Conservation (phyloP, 2,888 invertebrate species). For the Hyposoter didymator region DNA sequence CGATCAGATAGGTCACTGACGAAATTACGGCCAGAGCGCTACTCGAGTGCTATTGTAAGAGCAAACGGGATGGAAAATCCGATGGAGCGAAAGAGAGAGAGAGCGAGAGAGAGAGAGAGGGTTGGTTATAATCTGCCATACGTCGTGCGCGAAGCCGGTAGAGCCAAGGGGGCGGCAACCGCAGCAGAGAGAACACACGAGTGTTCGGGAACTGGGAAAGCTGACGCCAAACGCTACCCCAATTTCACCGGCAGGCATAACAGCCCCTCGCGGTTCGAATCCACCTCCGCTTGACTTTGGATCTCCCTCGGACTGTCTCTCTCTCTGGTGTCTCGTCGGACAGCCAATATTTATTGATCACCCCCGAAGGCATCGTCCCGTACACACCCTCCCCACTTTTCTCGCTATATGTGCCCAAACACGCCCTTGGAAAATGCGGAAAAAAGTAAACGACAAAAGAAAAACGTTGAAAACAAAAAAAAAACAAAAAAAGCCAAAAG, state of each 20-base stretch:
- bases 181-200: slow-evolving; percentile 77
- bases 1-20: slow-evolving; percentile 79
- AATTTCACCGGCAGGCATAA: slow-evolving; percentile 66
- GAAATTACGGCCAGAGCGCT: slow-evolving; percentile 77
- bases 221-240: slow-evolving; percentile 64
- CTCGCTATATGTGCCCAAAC: slow-evolving; percentile 55
- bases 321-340: slow-evolving; percentile 80
- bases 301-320: slow-evolving; percentile 62
- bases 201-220: slow-evolving; percentile 74
- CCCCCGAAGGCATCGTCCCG: slow-evolving; percentile 82
- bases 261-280: slow-evolving; percentile 68
- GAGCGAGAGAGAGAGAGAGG: slow-evolving; percentile 51
- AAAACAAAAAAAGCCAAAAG: slow-evolving; percentile 57
- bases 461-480: slow-evolving; percentile 56
- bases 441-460: slow-evolving; percentile 62
- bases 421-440: slow-evolving; percentile 69
- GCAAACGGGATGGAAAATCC: slow-evolving; percentile 42
- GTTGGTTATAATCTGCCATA: slow-evolving; percentile 82
- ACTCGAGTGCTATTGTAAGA: slow-evolving; percentile 74
- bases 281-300: slow-evolving; percentile 65
- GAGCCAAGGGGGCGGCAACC: slow-evolving; percentile 83
- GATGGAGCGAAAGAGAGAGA: slow-evolving; percentile 18
- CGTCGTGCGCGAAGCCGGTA: slow-evolving; percentile 77
- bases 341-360: slow-evolving; percentile 84
- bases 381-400: slow-evolving; percentile 57